A percentile compares a stretch with the other conserved stretches of the same genome.
Conservation (phyloP, 2,797 vertebrate genomes). For the Rhynchotus rufescens region DNA sequence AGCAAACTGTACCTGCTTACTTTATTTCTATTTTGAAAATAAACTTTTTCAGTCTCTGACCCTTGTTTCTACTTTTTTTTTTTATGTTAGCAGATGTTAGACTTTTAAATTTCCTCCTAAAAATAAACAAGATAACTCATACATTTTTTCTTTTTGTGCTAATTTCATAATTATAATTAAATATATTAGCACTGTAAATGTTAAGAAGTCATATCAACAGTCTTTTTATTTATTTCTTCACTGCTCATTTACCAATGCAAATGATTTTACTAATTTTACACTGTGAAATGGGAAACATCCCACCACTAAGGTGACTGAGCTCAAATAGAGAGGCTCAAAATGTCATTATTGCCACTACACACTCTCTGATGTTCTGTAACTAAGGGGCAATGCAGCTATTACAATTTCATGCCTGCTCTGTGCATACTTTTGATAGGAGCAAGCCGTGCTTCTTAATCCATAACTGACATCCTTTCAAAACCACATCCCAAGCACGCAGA, state of each 20-base stretch:
- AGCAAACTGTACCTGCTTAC: background rate
- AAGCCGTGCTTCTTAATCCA: background rate
- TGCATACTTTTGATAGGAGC: background rate
- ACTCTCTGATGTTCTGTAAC: background rate
- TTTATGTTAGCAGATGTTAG: background rate
- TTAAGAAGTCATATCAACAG: background rate
- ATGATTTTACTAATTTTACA: background rate
- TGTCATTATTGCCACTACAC: background rate
- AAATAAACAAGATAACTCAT: background rate
- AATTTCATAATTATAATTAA: background rate
- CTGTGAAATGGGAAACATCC: background rate
- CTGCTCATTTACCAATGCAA: background rate
- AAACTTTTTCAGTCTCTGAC: background rate
- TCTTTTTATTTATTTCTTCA: background rate
- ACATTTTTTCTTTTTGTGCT: background rate
- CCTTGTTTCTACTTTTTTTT: background rate
- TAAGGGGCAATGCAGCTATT: background rate
- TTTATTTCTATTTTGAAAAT: background rate
- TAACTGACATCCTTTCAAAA: background rate
- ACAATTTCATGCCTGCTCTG: background rate
- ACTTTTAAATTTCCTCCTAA: background rate
- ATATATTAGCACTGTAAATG: background rate
- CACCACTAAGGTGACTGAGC: background rate
- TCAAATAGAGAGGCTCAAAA: background rate
- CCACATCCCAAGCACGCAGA: background rate